Evolutionary conservation across 2,797 vertebrate species (phyloP), one percentile per base, ranked within the genome.

Genomic region (Lepilemur ruficaudatus): DNA sequence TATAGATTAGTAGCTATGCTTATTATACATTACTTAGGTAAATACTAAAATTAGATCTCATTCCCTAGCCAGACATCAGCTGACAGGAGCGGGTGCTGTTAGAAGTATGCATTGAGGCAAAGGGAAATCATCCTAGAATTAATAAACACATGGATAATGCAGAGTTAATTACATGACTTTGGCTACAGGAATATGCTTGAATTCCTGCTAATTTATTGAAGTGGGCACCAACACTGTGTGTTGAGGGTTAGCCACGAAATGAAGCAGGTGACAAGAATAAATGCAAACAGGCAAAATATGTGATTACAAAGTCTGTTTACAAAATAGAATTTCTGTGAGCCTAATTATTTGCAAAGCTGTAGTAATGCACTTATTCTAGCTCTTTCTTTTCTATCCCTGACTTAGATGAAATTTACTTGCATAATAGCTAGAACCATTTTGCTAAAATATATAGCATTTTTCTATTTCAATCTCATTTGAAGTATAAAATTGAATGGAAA

Each of bases 401-500:
- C 63, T 91, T 84, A 70, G 46, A 97, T 50, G 52, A 91, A 96
- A 97, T 91, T 87, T 93, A 81, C 61, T 96, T 23, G 11, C 72
- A 94, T 90, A 93, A 95, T 70, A 91, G 75, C 59, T 52, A 95
- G 73, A 85, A 89, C 12, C 10, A 65, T 85, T 93, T 97, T 89
- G 32, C 20, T 93, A 95, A 97, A 96, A 92, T 87, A 95, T 46
- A 78, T 52, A 94, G 43, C 67, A 91, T 95, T 96, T 96, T 97
- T 81, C 87, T 78, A 96, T 94, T 96, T 95, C 94, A 89, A 73
- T 97, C 86, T 97, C 72, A 93, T 76, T 89, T 95, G 32, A 59
- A 22, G 5, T 89, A 94, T 91, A 87, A 96, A 96, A 95, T 63
- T 93, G 85, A 96, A 95, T 83, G 69, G n/a, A 95, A 97, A 97